Base-by-base conservation (phyloP, 1,140 invertebrate genomes). In the Philotrypesis tridentata region DNA sequence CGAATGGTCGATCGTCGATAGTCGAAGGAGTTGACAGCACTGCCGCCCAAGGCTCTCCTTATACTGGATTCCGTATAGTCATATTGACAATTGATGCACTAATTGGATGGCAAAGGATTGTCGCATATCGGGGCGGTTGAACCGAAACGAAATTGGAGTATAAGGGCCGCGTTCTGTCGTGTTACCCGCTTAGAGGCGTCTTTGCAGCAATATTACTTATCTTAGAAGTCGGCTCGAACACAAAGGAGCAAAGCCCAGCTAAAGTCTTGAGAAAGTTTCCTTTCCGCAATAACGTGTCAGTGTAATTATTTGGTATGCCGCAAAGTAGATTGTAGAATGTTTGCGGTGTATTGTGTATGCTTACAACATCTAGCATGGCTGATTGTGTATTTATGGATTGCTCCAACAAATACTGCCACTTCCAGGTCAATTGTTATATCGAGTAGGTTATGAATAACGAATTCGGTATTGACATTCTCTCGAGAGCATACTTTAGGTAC, bases 41-140 rank as follows among this genome's bases (percentile, higher is more conserved):
- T n/a, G 29, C 27, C 70, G 70, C 70, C 70, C 37, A 31, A 72
- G 70, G 70, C 70, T 17, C 1, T n/a, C 33, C n/a, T n/a, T n/a
- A n/a, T n/a, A n/a, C n/a, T n/a, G n/a, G n/a, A n/a, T 25, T 72
- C 33, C 9, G 48, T 43, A n/a, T 27, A 12, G 25, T 37, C 4
- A 37, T 25, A 72, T 23, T 27, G 29, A 3, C 29, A 11, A 23
- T n/a, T 70, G 67, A 70, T 37, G 37, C 70, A 3, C 40, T 31
- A 25, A 72, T 72, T 48, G 23, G 37, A 72, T 72, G n/a, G 37
- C 37, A 23, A 37, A 31, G 37, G 70, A 72, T 72, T 6, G 40
- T 43, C 37, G 70, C 37, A n/a, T 33, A n/a, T n/a, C n/a, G n/a
- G n/a, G n/a, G n/a, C n/a, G n/a, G n/a, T n/a, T n/a, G n/a, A n/a